A percentile compares a stretch with the other conserved stretches of the same genome.
Conservation (phyloP, 2,888 invertebrate species). For the Oligia strigilis region DNA sequence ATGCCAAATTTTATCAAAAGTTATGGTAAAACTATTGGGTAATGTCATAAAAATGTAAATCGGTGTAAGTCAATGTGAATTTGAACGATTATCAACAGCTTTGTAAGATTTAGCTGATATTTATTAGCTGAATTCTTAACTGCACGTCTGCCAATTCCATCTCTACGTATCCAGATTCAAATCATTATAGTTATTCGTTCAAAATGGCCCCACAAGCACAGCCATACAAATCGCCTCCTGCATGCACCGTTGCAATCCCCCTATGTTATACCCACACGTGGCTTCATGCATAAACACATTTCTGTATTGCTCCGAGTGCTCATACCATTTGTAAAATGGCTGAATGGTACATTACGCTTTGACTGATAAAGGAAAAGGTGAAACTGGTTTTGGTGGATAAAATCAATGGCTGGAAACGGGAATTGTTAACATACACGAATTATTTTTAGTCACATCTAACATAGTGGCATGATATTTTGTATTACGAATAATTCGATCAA, state of each 20-base stretch:
- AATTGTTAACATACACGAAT: background rate
- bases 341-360: slow-evolving; percentile 40
- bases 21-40: too few species aligned
- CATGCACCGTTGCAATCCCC: slow-evolving; percentile 32
- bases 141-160: background rate
- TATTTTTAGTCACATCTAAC: background rate
- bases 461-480: background rate
- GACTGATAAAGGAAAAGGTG: slow-evolving; percentile 30
- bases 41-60: too few species aligned
- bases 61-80: too few species aligned
- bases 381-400: slow-evolving; percentile 8
- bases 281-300: slow-evolving; percentile 49
- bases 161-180: background rate
- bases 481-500: background rate
- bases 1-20: too few species aligned
- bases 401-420: slow-evolving; percentile 15
- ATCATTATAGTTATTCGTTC: background rate
- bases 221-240: slow-evolving; percentile 21
- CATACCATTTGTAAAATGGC: slow-evolving; percentile 38
- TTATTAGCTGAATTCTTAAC: background rate
- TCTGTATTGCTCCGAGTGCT: slow-evolving; percentile 12
- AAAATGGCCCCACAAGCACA: background rate
- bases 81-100: too few species aligned
- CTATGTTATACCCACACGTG: slow-evolving; percentile 10
- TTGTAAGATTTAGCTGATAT: background rate